Conservation (phyloP, 2,797 vertebrate species). For the Chanos chanos region DNA sequence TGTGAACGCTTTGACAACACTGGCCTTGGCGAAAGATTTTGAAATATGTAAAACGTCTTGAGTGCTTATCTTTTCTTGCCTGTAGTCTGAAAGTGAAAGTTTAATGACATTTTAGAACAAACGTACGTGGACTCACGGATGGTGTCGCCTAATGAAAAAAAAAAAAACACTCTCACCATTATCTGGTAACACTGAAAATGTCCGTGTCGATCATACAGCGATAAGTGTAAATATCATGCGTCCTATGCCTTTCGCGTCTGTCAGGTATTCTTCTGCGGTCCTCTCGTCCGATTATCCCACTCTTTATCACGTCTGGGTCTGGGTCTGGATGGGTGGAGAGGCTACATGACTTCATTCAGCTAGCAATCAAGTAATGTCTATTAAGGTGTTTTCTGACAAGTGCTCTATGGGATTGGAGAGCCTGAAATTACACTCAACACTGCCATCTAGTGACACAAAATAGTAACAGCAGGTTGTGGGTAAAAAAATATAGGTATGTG, state of each 20-base stretch:
- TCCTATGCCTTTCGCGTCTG: conserved; percentile 16
- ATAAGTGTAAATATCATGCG: conserved; percentile 34
- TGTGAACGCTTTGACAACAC: conserved; percentile 6
- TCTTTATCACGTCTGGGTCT: conserved; percentile 6
- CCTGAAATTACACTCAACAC: conserved; percentile 20
- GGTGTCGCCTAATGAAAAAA: conserved; percentile 28
- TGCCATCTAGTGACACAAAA: conserved; percentile 35
- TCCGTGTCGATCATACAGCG: conserved; percentile 35
- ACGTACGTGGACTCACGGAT: conserved; percentile 15
- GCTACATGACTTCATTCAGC: too few species aligned
- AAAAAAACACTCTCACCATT: conserved; percentile 37
- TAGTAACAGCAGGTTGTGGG: neutral
- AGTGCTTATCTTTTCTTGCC: conserved; percentile 11
- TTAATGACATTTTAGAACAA: conserved; percentile 34
- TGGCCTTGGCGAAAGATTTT: conserved; percentile 7
- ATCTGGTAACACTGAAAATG: conserved; percentile 38
- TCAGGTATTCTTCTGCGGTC: conserved; percentile 2
- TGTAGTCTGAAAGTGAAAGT: conserved; percentile 1
- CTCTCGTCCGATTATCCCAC: neutral
- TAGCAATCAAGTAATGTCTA: too few species aligned
- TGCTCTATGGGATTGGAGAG: too few species aligned
- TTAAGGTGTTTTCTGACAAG: too few species aligned
- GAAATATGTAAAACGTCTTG: conserved; percentile 13
- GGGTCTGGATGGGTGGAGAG: too few species aligned
- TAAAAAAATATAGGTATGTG: neutral